Evolutionary conservation across 2,113 vertebrate species (phyloP).

Genomic region (Spermophilus dauricus): DNA sequence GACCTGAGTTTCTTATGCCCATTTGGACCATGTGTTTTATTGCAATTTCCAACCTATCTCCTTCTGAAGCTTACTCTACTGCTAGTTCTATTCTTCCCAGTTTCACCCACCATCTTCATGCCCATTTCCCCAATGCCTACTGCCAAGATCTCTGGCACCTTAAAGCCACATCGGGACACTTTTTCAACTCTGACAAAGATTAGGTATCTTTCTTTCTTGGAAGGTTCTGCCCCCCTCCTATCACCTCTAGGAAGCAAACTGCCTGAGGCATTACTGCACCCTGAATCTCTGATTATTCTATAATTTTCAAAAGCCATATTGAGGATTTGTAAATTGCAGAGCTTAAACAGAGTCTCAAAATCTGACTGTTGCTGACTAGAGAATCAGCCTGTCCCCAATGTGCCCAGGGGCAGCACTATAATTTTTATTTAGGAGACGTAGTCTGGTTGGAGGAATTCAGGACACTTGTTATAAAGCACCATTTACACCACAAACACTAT

Average conservation of each 20-base stretch:
- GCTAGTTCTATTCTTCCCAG: background rate
- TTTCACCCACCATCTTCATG: background rate
- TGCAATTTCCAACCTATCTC: background rate
- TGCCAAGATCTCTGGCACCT: background rate
- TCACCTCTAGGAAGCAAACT: background rate
- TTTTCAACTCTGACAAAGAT: background rate
- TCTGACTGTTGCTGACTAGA: background rate
- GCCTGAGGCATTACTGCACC: background rate
- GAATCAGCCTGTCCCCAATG: background rate
- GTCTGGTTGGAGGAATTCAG: background rate
- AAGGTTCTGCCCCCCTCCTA: rapidly evolving
- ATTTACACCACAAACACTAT: background rate
- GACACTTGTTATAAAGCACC: background rate
- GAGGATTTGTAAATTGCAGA: background rate
- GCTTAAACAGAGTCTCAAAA: background rate
- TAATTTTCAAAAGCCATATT: background rate
- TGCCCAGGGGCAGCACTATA: background rate
- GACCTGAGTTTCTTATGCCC: background rate
- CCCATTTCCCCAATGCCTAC: background rate
- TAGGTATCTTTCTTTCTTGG: background rate
- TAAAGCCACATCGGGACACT: background rate
- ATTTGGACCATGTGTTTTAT: background rate
- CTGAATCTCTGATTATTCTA: background rate
- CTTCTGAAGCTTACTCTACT: background rate
- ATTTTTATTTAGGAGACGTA: background rate